Evolutionary conservation across 2,113 vertebrate genomes (phyloP), one percentile per base, ranked within the genome.

Genomic region (Ornithorhynchus anatinus): DNA sequence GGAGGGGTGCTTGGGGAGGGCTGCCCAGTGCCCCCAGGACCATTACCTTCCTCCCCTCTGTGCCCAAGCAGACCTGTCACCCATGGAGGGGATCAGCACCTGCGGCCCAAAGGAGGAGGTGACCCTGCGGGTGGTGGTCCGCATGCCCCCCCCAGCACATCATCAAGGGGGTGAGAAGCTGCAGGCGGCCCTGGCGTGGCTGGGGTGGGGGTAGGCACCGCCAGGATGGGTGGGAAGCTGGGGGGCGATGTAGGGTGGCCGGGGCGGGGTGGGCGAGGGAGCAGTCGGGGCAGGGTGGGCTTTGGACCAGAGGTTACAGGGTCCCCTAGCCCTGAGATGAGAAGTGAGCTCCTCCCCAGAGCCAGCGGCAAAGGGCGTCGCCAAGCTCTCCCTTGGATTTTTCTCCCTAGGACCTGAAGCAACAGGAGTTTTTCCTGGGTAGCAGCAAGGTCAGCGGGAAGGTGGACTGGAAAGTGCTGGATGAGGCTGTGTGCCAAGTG

Each of bases 381-480:
- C 7, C 0, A 2, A 32, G 51, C 17, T 69, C 72, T 7, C 3
- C 27, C 32, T 45, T 45, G 83, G 58, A 32, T 23, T 64, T 81
- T 3, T n/a, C n/a, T n/a, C n/a, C n/a, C n/a, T 56, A 98, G 96
- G 95, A 96, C 81, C 77, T 94, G 57, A 98, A 97, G 67, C 95
- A 96, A 86, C 96, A 96, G 68, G 95, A 98, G 19, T 96, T 94
- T 84, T 96, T 95, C 83, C 85, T 98, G 69, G 97, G 96, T 8
- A 95, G 94, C 45, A 94, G 95, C 51, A 91, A 85, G 65, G 86
- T 98, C 75, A 87, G 83, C 47, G 91, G 89, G 1, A 95, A 93
- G 63, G 94, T 95, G 1, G 96, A 97, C 77, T 99, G 97, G 97
- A 86, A 93, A 82, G 90, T 79, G 86, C 93, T 99, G 13, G 97